A percentile compares a stretch with the other conserved stretches of the same genome.
Conservation (phyloP, 2,888 invertebrate genomes). For the Parasteatoda lunata region DNA sequence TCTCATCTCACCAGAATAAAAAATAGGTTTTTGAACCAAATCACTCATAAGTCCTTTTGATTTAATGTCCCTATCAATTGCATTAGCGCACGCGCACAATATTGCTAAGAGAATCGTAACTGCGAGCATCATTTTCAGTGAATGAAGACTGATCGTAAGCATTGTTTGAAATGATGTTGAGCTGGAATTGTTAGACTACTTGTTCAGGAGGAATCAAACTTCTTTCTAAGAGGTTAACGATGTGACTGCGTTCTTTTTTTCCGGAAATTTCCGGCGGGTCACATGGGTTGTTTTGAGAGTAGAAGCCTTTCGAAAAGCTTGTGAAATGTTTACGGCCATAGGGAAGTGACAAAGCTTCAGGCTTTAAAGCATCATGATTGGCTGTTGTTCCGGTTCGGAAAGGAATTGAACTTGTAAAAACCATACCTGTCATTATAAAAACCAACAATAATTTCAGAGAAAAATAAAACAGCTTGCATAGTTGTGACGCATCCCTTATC, state of each 20-base stretch:
- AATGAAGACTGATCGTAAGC: background rate
- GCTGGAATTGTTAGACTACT: background rate
- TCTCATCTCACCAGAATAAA: conserved; percentile 56
- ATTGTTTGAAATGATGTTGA: background rate
- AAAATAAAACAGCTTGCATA: too few relatives aligned
- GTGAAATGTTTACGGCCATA: background rate
- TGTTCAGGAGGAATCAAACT: background rate
- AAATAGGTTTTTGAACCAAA: conserved; percentile 58
- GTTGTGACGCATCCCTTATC: too few relatives aligned
- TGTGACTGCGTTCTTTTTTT: conserved; percentile 23
- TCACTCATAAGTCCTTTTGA: conserved; percentile 57
- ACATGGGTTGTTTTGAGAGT: background rate
- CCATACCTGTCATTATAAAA: too few relatives aligned
- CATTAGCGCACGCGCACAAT: background rate
- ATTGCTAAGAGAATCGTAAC: background rate
- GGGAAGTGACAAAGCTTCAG: background rate
- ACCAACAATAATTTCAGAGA: too few relatives aligned
- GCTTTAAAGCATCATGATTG: background rate
- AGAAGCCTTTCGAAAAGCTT: background rate
- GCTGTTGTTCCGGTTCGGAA: background rate
- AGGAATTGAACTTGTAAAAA: too few relatives aligned
- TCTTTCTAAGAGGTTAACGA: conserved; percentile 36
- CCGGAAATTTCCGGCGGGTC: conserved; percentile 37
- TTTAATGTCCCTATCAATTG: conserved; percentile 15
- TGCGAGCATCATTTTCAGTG: background rate